These are phyloP conservation scores for Tachyglossus aculeatus DNA, from an alignment of 2,797 vertebrate genomes.

Conservation along the genomic window DNA sequence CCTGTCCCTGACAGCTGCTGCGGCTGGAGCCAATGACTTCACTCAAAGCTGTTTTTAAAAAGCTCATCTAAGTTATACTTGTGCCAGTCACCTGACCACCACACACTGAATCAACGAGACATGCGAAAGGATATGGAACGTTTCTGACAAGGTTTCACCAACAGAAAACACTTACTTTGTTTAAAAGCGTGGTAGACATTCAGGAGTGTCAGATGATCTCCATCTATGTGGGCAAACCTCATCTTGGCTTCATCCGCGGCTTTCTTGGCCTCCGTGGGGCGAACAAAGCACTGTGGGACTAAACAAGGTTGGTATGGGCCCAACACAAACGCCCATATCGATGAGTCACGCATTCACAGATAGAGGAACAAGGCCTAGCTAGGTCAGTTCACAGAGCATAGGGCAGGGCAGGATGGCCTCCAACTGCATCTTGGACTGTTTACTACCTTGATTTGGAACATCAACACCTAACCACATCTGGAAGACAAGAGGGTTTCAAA, in stretches of 20 bases:
- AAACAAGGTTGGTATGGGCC: constrained; percentile 99
- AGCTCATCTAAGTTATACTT: too few relatives aligned
- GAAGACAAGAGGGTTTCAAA: constrained; percentile 96
- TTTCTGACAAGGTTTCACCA: constrained; percentile 37
- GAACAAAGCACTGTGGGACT: constrained; percentile 99
- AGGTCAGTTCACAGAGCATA: constrained; percentile 92
- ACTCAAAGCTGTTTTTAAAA: too few relatives aligned
- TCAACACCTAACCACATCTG: constrained; percentile 96
- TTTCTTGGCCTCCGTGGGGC: constrained; percentile 98
- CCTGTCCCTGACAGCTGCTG: too few relatives aligned
- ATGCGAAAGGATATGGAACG: constrained; percentile 29
- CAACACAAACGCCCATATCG: constrained; percentile 99
- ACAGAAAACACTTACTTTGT: constrained; percentile 87
- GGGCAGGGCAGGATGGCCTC: constrained; percentile 88
- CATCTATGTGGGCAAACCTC: constrained; percentile 99
- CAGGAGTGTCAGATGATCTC: constrained; percentile 99
- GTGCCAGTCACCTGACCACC: background rate
- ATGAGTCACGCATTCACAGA: constrained; percentile 98
- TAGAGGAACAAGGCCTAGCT: constrained; percentile 96
- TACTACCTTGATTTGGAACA: constrained; percentile 84
- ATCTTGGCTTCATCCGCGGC: constrained; percentile 99
- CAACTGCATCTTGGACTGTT: constrained; percentile 85
- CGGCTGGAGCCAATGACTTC: too few relatives aligned
- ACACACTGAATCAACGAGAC: constrained; percentile 41
- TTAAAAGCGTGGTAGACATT: constrained; percentile 99